A percentile compares a stretch with the other conserved stretches of the same genome.
Conservation (phyloP, 2,113 vertebrate species). For the Chlorocebus sabaeus region DNA sequence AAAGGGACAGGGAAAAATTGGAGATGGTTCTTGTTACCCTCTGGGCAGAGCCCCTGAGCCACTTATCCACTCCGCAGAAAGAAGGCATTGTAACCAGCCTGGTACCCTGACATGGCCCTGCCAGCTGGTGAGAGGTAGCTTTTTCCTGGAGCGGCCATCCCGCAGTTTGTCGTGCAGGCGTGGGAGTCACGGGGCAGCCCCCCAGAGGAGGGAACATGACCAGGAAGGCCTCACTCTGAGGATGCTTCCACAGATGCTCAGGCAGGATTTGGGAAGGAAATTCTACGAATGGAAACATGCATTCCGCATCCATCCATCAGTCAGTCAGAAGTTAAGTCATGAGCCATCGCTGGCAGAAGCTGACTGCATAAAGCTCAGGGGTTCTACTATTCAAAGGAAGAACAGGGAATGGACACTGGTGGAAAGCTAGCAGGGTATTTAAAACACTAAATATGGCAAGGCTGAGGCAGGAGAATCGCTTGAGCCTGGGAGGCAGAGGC, state of each 20-base stretch:
- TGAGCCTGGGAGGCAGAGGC: no score
- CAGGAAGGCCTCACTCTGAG: neutral
- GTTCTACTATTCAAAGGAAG: neutral
- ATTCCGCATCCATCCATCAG: no score
- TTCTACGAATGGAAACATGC: neutral
- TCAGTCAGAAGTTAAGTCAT: neutral
- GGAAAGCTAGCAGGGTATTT: neutral
- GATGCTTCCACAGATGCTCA: neutral
- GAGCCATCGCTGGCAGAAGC: neutral
- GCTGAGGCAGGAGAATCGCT: no score
- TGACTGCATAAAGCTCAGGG: neutral
- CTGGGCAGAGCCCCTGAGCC: neutral
- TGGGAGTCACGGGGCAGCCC: neutral
- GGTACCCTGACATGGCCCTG: neutral
- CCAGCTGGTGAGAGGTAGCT: neutral
- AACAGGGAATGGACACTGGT: neutral
- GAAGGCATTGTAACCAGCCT: neutral
- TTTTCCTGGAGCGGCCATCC: neutral
- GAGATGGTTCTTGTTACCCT: neutral
- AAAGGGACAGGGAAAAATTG: neutral
- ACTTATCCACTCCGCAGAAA: neutral
- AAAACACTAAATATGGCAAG: neutral
- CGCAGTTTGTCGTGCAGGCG: rapidly evolving
- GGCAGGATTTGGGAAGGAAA: neutral
- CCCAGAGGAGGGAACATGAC: neutral